Evolutionary conservation across 2,888 invertebrate species (phyloP).

Genomic region (Tetanocera ferruginea): DNA sequence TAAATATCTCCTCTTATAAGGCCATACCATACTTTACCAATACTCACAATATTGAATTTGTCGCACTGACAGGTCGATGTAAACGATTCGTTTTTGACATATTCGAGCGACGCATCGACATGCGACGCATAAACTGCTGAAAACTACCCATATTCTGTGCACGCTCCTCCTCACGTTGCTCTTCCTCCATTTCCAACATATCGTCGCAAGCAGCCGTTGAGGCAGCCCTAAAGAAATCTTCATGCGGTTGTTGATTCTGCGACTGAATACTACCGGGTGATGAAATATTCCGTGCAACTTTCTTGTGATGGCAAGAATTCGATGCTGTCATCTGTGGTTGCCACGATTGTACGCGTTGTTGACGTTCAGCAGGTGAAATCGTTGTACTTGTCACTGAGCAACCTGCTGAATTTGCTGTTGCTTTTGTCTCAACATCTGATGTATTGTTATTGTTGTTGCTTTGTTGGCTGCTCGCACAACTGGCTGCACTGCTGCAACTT

Average conservation of each 20-base stretch:
- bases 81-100: constrained; percentile 51
- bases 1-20: neutral
- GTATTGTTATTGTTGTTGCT: constrained; percentile 43
- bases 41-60: constrained; percentile 69
- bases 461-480: constrained; percentile 45
- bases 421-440: constrained; percentile 9
- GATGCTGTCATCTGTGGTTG: constrained; percentile 55
- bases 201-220: constrained; percentile 11
- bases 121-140: constrained; percentile 67
- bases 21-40: neutral
- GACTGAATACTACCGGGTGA: constrained; percentile 69
- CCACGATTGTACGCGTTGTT: constrained; percentile 64
- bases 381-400: neutral
- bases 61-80: constrained; percentile 60
- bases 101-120: constrained; percentile 67
- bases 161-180: neutral
- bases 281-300: constrained; percentile 71
- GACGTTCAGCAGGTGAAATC: constrained; percentile 38
- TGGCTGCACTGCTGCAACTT: constrained; percentile 59
- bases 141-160: constrained; percentile 56
- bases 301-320: constrained; percentile 58
- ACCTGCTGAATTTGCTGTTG: neutral
- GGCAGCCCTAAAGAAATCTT: neutral
- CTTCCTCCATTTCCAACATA: constrained; percentile 19
- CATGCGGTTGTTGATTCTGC: neutral